Conservation (phyloP, 2,113 vertebrate genomes). For the Dendrocopos noguchii region DNA sequence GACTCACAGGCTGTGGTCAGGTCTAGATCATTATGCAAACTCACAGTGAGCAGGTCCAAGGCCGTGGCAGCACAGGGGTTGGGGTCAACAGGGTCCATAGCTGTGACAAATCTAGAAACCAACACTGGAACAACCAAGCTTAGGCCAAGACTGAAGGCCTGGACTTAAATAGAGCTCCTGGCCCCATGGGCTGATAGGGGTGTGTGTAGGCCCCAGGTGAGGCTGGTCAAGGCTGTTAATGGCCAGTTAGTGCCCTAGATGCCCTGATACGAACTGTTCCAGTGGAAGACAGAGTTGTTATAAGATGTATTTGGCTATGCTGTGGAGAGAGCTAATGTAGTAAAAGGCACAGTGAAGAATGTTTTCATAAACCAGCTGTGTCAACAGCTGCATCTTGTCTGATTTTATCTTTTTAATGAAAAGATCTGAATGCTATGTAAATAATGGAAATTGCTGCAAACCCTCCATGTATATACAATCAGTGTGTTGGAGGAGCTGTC, state of each 20-base stretch:
- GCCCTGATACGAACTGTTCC: not conserved
- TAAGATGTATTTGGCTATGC: not conserved
- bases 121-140: rapidly evolving
- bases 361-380: slow-evolving; percentile 5
- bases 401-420: slow-evolving; percentile 43
- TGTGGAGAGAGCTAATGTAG: not conserved
- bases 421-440: not conserved
- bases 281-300: not conserved
- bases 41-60: not conserved
- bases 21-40: rapidly evolving
- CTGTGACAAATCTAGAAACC: rapidly evolving
- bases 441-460: not conserved
- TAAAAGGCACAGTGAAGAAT: not conserved
- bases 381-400: slow-evolving; percentile 32
- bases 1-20: rapidly evolving
- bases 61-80: rapidly evolving
- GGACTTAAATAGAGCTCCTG: not conserved
- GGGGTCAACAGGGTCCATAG: rapidly evolving
- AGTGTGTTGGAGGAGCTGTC: not conserved
- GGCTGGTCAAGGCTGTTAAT: not conserved
- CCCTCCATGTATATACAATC: not conserved
- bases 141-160: rapidly evolving
- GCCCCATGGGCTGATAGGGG: not conserved
- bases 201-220: not conserved
- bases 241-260: rapidly evolving